A percentile compares a stretch with the other conserved stretches of the same genome.
Conservation (phyloP, 2,888 invertebrate species). For the Rhogogaster chlorosoma region DNA sequence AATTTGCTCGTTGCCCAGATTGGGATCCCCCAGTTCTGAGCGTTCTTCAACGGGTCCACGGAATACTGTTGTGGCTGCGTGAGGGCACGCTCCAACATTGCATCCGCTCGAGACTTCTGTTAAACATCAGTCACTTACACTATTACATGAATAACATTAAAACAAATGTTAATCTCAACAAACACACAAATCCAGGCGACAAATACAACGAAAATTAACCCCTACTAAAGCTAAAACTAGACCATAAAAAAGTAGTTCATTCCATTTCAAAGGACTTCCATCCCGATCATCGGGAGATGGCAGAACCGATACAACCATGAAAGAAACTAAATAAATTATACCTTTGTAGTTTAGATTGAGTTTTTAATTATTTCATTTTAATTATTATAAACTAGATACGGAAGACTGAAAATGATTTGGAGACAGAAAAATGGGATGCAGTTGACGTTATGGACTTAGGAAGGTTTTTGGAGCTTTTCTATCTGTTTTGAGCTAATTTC, state of each 20-base stretch:
- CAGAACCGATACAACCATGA: neutral
- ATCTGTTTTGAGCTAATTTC: neutral
- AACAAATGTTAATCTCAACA: slow-evolving; percentile 5
- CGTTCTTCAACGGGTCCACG: slow-evolving; percentile 80
- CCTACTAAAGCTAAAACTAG: neutral
- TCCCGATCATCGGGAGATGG: neutral
- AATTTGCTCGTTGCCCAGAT: slow-evolving; percentile 80
- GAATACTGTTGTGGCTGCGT: slow-evolving; percentile 78
- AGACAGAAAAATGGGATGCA: neutral
- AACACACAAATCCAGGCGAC: neutral
- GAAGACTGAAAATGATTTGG: neutral
- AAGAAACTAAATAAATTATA: neutral
- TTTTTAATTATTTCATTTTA: no score
- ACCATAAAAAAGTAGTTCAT: neutral
- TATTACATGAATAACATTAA: neutral
- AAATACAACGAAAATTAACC: slow-evolving; percentile 52
- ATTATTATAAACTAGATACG: neutral
- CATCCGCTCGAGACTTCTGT: slow-evolving; percentile 86
- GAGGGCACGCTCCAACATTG: slow-evolving; percentile 88
- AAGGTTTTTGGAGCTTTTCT: neutral
- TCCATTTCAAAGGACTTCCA: neutral
- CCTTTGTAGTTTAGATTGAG: neutral
- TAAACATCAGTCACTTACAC: slow-evolving; percentile 50
- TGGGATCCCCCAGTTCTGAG: slow-evolving; percentile 78
- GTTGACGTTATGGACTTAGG: neutral